phyloP scores from a whole-genome alignment of 2,113 vertebrate genomes.

The Geothlypis trichas region DNA sequence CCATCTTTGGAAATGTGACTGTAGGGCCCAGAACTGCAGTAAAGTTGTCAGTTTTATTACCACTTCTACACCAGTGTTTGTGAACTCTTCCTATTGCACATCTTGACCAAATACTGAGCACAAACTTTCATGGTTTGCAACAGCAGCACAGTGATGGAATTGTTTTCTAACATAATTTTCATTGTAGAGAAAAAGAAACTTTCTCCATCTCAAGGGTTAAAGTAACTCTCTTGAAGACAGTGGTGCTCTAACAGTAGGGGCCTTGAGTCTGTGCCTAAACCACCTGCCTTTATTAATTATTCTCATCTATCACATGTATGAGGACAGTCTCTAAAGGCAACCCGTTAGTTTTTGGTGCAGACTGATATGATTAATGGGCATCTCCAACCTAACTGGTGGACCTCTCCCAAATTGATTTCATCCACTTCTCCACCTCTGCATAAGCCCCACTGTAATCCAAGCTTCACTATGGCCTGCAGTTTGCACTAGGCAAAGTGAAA shows the following conservation, averaged over 20 bases:
- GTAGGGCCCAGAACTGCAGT: background rate
- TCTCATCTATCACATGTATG: background rate
- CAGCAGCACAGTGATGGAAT: background rate
- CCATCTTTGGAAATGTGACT: background rate
- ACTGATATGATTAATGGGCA: background rate
- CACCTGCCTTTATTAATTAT: slow-evolving; percentile 20
- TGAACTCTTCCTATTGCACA: background rate
- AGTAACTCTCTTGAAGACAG: background rate
- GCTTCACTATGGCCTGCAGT: background rate
- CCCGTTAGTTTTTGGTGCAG: background rate
- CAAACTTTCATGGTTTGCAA: background rate
- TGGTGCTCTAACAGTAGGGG: background rate
- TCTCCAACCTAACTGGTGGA: background rate
- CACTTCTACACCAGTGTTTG: background rate
- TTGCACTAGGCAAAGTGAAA: background rate
- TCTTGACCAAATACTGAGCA: background rate
- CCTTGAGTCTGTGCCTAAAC: background rate
- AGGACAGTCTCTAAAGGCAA: background rate
- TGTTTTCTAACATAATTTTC: background rate
- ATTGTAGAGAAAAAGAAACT: background rate
- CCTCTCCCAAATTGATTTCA: background rate
- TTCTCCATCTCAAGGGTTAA: background rate
- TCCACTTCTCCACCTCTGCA: background rate
- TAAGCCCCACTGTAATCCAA: background rate
- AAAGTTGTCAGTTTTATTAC: rapidly evolving